phyloP scores from a whole-genome alignment of 1,140 invertebrate genomes.

The Drepana arcuata region DNA sequence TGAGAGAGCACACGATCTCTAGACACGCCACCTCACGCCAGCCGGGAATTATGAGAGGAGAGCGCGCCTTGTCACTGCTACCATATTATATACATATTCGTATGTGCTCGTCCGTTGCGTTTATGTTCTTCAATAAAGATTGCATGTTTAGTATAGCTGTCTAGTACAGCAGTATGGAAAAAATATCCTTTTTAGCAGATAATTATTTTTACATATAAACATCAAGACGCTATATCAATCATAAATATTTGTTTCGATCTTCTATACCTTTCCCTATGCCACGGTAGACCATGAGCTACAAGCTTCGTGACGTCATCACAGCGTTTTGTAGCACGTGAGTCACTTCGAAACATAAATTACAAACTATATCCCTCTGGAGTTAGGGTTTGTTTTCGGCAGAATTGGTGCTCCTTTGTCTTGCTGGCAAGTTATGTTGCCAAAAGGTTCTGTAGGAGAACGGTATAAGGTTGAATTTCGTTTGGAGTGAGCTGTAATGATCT shows the following conservation, averaged over 20 bases:
- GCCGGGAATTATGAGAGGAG: slow-evolving; percentile 41
- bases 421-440: slow-evolving; percentile 12
- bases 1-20: slow-evolving; percentile 68
- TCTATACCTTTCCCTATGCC: background rate
- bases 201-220: no score
- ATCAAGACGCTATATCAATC: no score
- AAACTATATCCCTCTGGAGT: slow-evolving; percentile 63
- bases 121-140: no score
- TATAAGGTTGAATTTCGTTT: slow-evolving; percentile 34
- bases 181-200: no score
- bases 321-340: slow-evolving; percentile 57
- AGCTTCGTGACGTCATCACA: slow-evolving; percentile 44
- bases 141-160: no score
- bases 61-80: slow-evolving; percentile 5
- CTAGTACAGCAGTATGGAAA: no score
- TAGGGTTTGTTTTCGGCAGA: slow-evolving; percentile 66
- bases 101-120: no score
- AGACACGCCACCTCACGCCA: slow-evolving; percentile 54
- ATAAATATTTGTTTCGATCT: no score
- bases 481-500: slow-evolving; percentile 44
- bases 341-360: slow-evolving; percentile 54
- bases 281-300: slow-evolving; percentile 19
- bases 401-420: slow-evolving; percentile 64
- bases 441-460: slow-evolving; percentile 33
- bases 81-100: no score